A percentile compares a stretch with the other conserved stretches of the same genome.
Conservation (phyloP, 2,797 vertebrate genomes). For the Lophius americanus region DNA sequence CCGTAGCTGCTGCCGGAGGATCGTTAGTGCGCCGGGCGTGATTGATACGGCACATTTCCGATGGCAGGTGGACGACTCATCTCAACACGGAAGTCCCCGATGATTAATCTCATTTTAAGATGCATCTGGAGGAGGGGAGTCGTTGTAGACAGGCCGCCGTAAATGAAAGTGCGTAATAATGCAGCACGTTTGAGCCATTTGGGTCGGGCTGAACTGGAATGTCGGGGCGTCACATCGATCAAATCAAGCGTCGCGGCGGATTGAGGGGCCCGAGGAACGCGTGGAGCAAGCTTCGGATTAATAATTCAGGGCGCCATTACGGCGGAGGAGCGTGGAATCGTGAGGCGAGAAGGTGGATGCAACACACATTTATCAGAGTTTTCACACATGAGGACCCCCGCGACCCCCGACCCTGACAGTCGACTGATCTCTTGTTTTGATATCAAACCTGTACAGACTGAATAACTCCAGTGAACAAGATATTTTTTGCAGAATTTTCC, state of each 20-base stretch:
- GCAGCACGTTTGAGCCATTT: constrained; percentile 28
- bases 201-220: constrained; percentile 25
- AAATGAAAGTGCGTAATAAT: constrained; percentile 62
- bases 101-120: constrained; percentile 77
- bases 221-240: constrained; percentile 43
- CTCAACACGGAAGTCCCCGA: constrained; percentile 54
- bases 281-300: constrained; percentile 48
- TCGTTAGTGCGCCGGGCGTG: constrained; percentile 73
- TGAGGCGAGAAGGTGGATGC: constrained; percentile 40
- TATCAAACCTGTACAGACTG: constrained; percentile 10
- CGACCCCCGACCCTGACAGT: neutral
- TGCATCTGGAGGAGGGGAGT: constrained; percentile 61
- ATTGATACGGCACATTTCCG: constrained; percentile 77
- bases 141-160: constrained; percentile 45
- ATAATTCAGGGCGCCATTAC: constrained; percentile 49
- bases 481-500: neutral
- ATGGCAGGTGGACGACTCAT: constrained; percentile 74
- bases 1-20: constrained; percentile 64
- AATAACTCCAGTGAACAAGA: too few relatives aligned
- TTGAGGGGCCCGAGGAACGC: constrained; percentile 45
- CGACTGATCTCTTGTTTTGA: constrained; percentile 43
- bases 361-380: constrained; percentile 48
- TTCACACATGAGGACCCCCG: constrained; percentile 15
- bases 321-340: constrained; percentile 17
- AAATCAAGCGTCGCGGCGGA: constrained; percentile 33